Conservation (phyloP, 2,797 vertebrate species). For the Gastrophryne carolinensis region DNA sequence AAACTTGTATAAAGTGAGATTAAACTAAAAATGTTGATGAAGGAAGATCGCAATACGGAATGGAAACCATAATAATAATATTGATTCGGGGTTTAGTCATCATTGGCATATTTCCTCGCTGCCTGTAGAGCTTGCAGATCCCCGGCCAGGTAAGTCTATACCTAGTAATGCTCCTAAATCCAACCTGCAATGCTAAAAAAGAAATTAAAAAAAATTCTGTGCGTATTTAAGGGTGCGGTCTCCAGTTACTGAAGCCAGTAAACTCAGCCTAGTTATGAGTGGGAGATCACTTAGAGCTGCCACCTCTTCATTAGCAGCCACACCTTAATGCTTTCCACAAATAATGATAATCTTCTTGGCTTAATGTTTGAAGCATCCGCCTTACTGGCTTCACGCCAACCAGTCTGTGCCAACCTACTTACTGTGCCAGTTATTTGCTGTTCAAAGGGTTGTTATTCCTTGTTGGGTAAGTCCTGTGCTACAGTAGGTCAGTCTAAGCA, state of each 20-base stretch:
- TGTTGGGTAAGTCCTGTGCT: no score
- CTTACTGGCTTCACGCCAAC: not conserved
- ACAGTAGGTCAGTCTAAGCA: no score
- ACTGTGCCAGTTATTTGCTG: not conserved
- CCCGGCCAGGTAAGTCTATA: not conserved
- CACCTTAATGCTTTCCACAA: slow-evolving; percentile 27
- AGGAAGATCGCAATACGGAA: no score
- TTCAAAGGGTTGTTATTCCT: not conserved
- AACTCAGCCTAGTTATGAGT: not conserved
- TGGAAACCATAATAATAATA: no score
- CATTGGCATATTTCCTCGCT: not conserved
- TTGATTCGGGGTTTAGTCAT: no score
- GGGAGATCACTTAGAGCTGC: slow-evolving; percentile 1
- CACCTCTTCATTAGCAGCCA: not conserved
- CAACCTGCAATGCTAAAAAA: not conserved
- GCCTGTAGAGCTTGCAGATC: not conserved
- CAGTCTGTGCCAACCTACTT: not conserved
- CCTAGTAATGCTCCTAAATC: not conserved
- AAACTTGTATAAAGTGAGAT: no score
- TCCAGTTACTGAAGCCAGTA: not conserved
- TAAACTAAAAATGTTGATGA: no score
- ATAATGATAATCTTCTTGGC: slow-evolving; percentile 30
- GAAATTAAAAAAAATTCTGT: not conserved
- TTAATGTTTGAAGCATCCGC: not conserved
- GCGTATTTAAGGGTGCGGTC: not conserved